Evolutionary conservation across 1,140 invertebrate species (phyloP), one percentile per base, ranked within the genome.

Genomic region (Matsumurasca onukii): DNA sequence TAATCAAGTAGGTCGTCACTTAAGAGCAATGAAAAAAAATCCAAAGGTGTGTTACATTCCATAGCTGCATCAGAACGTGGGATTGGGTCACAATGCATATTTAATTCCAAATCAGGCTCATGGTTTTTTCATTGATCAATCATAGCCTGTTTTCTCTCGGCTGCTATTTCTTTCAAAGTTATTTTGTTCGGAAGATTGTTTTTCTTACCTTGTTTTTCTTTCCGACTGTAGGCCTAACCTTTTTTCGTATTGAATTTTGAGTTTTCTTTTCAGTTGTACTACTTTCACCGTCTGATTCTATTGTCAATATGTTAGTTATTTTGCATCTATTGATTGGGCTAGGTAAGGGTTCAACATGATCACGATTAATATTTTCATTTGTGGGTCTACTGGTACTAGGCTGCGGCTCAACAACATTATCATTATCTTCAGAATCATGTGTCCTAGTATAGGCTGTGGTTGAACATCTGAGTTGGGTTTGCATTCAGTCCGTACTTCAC

Each of bases 21-120:
- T 5, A 67, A 52, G 55, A 67, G 31, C 3, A 67, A 51, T 24
- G 45, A 67, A 52, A 51, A 67, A 52, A 67, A 67, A 67, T 27
- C 12, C 1, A 52, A 24, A 24, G 48, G 45, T 20, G 65, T 67
- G 27, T 67, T 5, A 52, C 65, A 67, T 45, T 67, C 65, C 22
- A 67, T 67, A 24, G 45, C 65, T 27, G 27, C 65, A 52, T 67
- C 22, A 17, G 48, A 67, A 20, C 45, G 31, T 52, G 65, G 65
- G n/a, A 29, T 45, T 24, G 64, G 39, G 20, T 49, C 15, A 3
- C 25, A 64, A 29, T 64, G n/a, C 57, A 61, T 9, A 61, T 22
- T 27, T 15, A 61, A 25, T 30, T 20, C 17, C 30, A 64, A 64
- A 25, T 30, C 2, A 17, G 62, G 62, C 29, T 64, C 39, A 1